Conservation (phyloP, 2,113 vertebrate genomes). For the Cinclus mexicanus region DNA sequence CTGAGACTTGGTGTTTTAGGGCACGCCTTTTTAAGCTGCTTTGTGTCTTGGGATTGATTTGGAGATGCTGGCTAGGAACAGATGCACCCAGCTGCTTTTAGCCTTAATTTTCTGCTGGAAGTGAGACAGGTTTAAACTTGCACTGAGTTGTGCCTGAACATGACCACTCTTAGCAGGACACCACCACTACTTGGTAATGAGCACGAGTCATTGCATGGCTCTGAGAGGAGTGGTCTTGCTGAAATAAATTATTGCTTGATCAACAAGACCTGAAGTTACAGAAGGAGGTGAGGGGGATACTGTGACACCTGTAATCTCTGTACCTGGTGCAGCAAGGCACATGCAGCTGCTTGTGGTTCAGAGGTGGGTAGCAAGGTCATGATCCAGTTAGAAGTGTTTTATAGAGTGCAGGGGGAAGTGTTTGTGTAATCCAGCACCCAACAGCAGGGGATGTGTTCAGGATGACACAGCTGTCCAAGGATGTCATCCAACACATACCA, state of each 20-base stretch:
- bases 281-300: background rate
- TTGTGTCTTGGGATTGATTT: background rate
- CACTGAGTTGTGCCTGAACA: background rate
- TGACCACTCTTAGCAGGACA: background rate
- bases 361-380: background rate
- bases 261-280: background rate
- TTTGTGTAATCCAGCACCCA: background rate
- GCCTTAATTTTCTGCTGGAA: slow-evolving; percentile 41
- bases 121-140: background rate
- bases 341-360: background rate
- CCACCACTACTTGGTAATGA: background rate
- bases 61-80: background rate
- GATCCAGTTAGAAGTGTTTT: background rate
- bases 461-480: background rate
- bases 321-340: background rate
- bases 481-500: background rate
- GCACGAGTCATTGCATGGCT: rapidly evolving
- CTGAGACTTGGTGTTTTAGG: background rate
- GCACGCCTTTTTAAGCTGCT: background rate
- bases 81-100: slow-evolving; percentile 40
- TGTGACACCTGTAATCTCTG: background rate
- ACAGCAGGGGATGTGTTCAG: background rate
- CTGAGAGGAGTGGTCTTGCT: background rate
- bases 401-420: background rate
- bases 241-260: background rate